These are phyloP conservation scores for Sorex fumeus DNA, from an alignment of 2,113 vertebrate species.

Conservation along the genomic window DNA sequence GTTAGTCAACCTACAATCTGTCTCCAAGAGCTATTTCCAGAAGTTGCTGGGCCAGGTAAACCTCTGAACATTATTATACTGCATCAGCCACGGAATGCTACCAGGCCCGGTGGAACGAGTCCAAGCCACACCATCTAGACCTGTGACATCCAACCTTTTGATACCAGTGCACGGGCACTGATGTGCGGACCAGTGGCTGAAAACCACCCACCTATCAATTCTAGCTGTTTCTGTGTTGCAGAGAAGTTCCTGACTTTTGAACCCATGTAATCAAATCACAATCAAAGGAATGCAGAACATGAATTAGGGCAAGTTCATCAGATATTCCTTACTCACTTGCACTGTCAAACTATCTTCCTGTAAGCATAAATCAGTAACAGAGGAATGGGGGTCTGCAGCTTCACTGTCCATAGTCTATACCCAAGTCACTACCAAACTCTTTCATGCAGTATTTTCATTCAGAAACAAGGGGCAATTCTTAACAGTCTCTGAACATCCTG, in stretches of 20 bases:
- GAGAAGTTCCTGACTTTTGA: conserved; percentile 9
- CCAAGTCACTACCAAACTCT: neutral
- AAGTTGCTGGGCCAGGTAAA: conserved; percentile 34
- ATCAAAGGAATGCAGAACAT: neutral
- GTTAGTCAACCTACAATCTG: neutral
- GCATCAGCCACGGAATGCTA: neutral
- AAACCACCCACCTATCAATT: neutral
- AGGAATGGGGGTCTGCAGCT: neutral
- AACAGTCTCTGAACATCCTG: conserved; percentile 9
- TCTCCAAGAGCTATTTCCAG: conserved; percentile 23
- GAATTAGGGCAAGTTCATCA: conserved; percentile 17
- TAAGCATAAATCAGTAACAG: neutral
- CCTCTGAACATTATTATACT: neutral
- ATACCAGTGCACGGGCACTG: no score
- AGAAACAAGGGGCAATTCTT: neutral
- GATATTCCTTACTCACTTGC: neutral
- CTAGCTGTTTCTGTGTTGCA: neutral
- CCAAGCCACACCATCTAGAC: neutral
- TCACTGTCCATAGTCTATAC: neutral
- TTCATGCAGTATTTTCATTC: conserved; percentile 33
- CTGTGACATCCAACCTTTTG: no score
- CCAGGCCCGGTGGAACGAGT: neutral
- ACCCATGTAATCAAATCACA: neutral
- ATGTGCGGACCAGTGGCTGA: no score
- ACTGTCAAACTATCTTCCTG: neutral